Base-by-base conservation (phyloP, 2,113 vertebrate genomes). In the Cinclus cinclus region DNA sequence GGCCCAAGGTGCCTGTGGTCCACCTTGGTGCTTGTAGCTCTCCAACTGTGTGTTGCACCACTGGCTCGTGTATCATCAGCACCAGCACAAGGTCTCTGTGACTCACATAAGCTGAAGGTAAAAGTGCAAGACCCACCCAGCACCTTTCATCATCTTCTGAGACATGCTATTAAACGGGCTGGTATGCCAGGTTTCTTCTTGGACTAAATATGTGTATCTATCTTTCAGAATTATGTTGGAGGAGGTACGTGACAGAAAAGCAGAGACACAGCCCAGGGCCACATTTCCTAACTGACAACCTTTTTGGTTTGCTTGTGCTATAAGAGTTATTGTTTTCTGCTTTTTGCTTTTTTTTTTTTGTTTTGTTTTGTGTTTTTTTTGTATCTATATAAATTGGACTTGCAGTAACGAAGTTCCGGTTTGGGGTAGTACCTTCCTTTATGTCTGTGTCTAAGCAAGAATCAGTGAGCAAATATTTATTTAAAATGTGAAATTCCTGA, bases 391-490 rank as follows among this genome's bases (percentile, higher is more conserved):
- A 42, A 46, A 59, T 65, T 30, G 13, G 20, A 67, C 15, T 49
- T 85, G 10, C 22, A 35, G n/a, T 70, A 76, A 63, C 4, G 7
- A 86, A 89, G 5, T 52, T 42, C n/a, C 82, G 23, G 14, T 82
- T 80, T 7, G 4, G 11, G 15, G 9, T 31, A 68, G 23, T 52
- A 41, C 13, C 16, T 63, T 80, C 11, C 31, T 47, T 70, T 83
- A 24, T 46, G 31, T 25, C 60, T 76, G 83, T 59, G 22, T 31
- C 33, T 49, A 77, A 67, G 18, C 47, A 90, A 83, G 64, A 68
- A n/a, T 83, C 76, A 74, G 13, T 92, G 79, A 95, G 88, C 56
- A 92, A 78, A 93, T 95, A 83, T 76, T 87, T 85, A 27, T 73
- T 44, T 49, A 41, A 86, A 74, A 87, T 27, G 19, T 46, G 41